Evolutionary conservation across 2,888 invertebrate genomes (phyloP), one percentile per base, ranked within the genome.

Genomic region (Pristionchus maxplancki): DNA sequence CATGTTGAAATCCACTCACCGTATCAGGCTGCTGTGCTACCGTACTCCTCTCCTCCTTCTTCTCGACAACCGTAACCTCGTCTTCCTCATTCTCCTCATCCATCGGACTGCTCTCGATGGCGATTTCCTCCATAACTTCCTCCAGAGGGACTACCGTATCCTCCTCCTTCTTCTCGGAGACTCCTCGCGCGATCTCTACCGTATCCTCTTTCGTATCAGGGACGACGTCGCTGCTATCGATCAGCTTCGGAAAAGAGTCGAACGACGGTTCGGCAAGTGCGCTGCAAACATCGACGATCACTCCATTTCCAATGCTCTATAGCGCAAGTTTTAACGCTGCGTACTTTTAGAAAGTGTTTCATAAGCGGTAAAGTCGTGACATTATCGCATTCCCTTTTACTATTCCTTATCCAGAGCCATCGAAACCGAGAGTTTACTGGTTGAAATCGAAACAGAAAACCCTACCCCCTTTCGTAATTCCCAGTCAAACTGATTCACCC

Each of bases 141-240:
- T 83, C 53, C 82, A 34, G 82, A 17, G 13, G 53, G 34, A 24
- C 53, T 83, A 83, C 82, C 82, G 82, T 83, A 83, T 83, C 82
- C 81, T 71, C 71, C 31, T 71, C 37, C 40, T 78, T 78, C 40
- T 67, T 67, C 31, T 40, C 78, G 40, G 78, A 48, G n/a, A 34
- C 13, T 78, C 44, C 78, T 44, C 15, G 0, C 40, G 78, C n/a
- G 78, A 78, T 48, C 20, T 83, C 82, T 53, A 53, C 53, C 53
- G 82, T 83, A 53, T 50, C 34, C 34, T 17, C 24, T 82, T 4
- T 53, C n/a, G 48, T 48, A 15, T 50, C 48, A 37, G n/a, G 28
- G 34, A 11, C 5, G 17, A 24, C 40, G 9, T 31, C 17, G 28
- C 62, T 64, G 62, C 28, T 64, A 40, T 78, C 78, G 44, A 78